Evolutionary conservation across 2,113 vertebrate genomes (phyloP).

Genomic region (Calypte anna): DNA sequence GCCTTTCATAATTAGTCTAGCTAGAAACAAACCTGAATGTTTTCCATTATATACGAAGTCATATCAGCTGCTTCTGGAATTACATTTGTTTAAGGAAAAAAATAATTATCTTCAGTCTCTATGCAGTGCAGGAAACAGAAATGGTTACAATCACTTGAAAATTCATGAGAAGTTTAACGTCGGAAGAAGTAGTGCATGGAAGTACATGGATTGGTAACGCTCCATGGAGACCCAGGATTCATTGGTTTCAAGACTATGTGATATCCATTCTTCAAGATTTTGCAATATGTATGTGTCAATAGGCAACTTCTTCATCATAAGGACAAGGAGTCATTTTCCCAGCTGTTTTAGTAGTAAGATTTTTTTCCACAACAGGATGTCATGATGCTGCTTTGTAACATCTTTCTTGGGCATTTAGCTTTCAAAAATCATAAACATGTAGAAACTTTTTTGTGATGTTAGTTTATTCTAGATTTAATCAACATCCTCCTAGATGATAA

Average conservation of each 20-base stretch:
- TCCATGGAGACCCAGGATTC: not conserved
- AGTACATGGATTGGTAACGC: not conserved
- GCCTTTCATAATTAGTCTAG: constrained; percentile 20
- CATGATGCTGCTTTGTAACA: not conserved
- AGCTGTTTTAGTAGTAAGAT: not conserved
- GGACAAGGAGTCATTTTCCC: not conserved
- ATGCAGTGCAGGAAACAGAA: not conserved
- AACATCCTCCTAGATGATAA: not conserved
- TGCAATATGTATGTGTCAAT: not conserved
- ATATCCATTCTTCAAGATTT: not conserved
- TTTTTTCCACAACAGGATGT: not conserved
- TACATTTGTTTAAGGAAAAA: not conserved
- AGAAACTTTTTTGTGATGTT: not conserved
- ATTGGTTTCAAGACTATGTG: not conserved
- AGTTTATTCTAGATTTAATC: not conserved
- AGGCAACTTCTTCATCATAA: not conserved
- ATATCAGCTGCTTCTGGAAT: constrained; percentile 17
- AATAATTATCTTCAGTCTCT: not conserved
- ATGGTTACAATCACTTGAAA: not conserved
- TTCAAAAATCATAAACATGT: not conserved
- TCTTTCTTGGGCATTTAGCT: not conserved
- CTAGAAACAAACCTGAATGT: constrained; percentile 7
- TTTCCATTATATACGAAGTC: not conserved
- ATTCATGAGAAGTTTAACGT: not conserved
- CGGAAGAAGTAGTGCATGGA: not conserved